Base-by-base conservation (phyloP, 2,113 vertebrate genomes). In the Spermophilus dauricus region DNA sequence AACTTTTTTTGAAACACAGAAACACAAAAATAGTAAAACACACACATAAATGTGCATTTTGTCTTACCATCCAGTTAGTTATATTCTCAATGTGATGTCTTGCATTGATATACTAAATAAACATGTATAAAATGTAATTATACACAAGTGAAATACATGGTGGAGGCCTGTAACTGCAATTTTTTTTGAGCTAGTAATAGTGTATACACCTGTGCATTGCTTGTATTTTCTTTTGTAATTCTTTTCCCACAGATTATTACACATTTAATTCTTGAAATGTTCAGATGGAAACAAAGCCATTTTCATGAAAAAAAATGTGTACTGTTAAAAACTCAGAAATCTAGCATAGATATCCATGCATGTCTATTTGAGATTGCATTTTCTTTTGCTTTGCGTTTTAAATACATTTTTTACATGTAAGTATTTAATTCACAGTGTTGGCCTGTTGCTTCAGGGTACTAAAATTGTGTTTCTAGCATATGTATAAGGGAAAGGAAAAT, bases 161-260 rank as follows among this genome's bases (percentile, higher is more conserved):
- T 95, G 96, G 97, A 94, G 97, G 86, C 80, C 96, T 98, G 37
- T 98, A 98, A 98, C 98, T 98, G 91, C 75, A 94, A 96, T 95
- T 96, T 91, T 98, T 98, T 97, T 98, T 91, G 97, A 96, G 51
- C 97, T 98, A 86, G 95, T 98, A 97, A 97, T 98, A 88, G 97
- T 97, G 93, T 92, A 94, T 97, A 97, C 95, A 98, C 97, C 98
- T 98, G 94, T 97, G 96, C 69, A 0, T 72, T 96, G 95, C 93
- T 86, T 96, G 58, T 98, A 97, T 98, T 98, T 98, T 98, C 98
- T 98, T 97, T 98, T 99, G 98, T 98, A 97, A 98, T 97, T 99
- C 98, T 63, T 98, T 97, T 95, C 97, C 98, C 98, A 98, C 97
- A 93, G 95, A 92, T 94, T 97, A 96, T 93, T 90, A 26, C 75